Conservation (phyloP, 2,888 invertebrate genomes). For the Cerceris ruficornis region DNA sequence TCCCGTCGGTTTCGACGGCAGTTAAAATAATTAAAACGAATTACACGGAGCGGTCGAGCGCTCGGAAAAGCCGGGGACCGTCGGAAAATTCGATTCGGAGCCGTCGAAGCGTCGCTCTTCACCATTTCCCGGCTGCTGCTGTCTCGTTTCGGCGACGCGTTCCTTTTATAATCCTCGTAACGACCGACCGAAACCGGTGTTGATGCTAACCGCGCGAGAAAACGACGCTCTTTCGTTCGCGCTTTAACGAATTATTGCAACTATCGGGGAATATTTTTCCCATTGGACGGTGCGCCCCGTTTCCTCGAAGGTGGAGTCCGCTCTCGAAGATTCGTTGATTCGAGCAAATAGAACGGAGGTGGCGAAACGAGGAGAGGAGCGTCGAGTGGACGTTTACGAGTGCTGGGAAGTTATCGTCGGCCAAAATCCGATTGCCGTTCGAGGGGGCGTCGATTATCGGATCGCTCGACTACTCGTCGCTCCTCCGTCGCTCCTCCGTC, state of each 20-base stretch:
- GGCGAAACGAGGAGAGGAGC: not conserved
- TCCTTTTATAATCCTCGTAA: too few species aligned
- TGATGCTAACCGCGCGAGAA: too few species aligned
- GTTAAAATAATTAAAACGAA: slow-evolving; percentile 9
- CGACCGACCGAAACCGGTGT: too few species aligned
- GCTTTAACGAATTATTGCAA: too few species aligned
- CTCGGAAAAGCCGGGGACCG: not conserved
- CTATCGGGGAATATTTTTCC: too few species aligned
- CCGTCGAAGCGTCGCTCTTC: too few species aligned
- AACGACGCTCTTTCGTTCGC: too few species aligned
- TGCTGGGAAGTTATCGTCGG: not conserved
- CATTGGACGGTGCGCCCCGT: too few species aligned
- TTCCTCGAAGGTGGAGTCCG: not conserved
- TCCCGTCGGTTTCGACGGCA: not conserved
- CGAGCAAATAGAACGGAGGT: too few species aligned
- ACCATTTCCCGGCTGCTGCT: too few species aligned
- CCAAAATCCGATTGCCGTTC: slow-evolving; percentile 48
- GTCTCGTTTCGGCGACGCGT: too few species aligned
- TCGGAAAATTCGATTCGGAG: not conserved
- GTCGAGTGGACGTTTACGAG: not conserved
- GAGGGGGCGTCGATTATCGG: slow-evolving; percentile 51
- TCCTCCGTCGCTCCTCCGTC: not conserved
- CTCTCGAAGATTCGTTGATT: too few species aligned
- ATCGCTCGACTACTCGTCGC: slow-evolving; percentile 46
- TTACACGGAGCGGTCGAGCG: not conserved